Conservation (phyloP, 2,888 invertebrate species). For the Hylaea fasciaria region DNA sequence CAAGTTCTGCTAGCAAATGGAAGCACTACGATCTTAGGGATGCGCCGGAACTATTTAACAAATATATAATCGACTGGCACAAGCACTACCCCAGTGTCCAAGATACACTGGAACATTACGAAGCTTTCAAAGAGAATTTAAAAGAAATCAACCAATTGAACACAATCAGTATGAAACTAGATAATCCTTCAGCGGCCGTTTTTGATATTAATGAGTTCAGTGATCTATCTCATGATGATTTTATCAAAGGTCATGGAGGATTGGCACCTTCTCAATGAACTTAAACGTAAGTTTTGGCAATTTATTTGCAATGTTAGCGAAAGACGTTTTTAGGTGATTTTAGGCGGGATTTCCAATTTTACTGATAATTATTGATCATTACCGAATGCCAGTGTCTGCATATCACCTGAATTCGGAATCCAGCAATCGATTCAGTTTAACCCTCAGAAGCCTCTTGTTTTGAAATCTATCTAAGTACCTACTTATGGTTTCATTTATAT, state of each 20-base stretch:
- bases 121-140: neutral
- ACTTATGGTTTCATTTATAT: too few relatives aligned
- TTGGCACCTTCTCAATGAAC: neutral
- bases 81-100: too few relatives aligned
- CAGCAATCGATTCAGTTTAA: too few relatives aligned
- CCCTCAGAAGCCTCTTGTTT: too few relatives aligned
- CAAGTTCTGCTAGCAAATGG: too few relatives aligned
- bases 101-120: neutral
- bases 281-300: neutral
- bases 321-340: too few relatives aligned
- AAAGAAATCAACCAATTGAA: neutral
- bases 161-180: neutral
- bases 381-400: too few relatives aligned
- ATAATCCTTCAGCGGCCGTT: neutral
- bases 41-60: neutral
- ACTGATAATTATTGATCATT: too few relatives aligned
- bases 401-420: too few relatives aligned
- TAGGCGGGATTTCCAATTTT: too few relatives aligned
- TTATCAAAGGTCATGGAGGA: neutral
- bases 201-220: constrained; percentile 2
- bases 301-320: too few relatives aligned
- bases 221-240: constrained; percentile 3
- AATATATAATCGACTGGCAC: neutral
- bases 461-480: too few relatives aligned
- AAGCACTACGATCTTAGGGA: neutral